Conservation (phyloP, 2,113 vertebrate genomes). For the Stomatorhinus ivindoensis region DNA sequence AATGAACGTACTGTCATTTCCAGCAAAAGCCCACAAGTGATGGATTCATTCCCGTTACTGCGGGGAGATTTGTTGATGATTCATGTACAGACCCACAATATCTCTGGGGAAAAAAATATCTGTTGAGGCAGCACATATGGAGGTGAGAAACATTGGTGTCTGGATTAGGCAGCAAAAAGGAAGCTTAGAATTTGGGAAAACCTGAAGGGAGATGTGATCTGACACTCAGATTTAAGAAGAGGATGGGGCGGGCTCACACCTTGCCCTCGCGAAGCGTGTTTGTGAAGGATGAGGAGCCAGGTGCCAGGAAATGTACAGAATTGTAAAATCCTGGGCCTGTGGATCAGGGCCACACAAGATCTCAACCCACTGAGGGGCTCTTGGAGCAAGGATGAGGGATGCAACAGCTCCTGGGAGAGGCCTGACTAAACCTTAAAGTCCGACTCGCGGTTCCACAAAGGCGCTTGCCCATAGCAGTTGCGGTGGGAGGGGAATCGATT, state of each 20-base stretch:
- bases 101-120: background rate
- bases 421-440: background rate
- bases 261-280: background rate
- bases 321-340: background rate
- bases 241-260: background rate
- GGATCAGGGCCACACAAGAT: background rate
- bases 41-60: background rate
- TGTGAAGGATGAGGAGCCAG: background rate
- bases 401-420: background rate
- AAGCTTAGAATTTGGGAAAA: background rate
- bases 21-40: background rate
- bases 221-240: background rate
- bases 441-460: background rate
- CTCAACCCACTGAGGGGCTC: background rate
- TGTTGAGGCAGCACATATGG: background rate
- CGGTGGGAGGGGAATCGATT: background rate
- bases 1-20: background rate
- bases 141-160: background rate
- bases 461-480: background rate
- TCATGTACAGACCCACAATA: background rate
- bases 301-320: background rate
- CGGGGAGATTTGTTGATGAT: background rate
- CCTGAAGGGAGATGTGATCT: background rate
- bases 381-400: background rate
- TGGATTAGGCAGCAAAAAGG: background rate